Conservation (phyloP, 2,113 vertebrate species). For the Parotia lawesii region DNA sequence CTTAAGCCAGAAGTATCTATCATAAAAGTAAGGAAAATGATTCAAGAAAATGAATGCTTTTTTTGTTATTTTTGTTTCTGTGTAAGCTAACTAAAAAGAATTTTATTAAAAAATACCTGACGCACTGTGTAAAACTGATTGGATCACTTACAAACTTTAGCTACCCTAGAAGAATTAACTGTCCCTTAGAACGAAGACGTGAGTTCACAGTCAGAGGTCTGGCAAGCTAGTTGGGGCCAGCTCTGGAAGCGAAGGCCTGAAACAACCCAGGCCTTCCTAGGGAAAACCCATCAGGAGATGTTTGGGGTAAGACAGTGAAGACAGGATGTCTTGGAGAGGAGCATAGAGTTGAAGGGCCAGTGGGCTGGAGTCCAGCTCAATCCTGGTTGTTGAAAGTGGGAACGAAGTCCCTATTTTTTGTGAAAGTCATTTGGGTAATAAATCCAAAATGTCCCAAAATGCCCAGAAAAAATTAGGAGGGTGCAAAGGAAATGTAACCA, state of each 20-base stretch:
- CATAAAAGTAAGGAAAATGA: neutral
- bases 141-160: neutral
- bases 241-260: neutral
- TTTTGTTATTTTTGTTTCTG: neutral
- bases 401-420: neutral
- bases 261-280: neutral
- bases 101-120: neutral
- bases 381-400: neutral
- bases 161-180: neutral
- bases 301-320: neutral
- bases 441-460: neutral
- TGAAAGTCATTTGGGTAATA: neutral
- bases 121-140: neutral
- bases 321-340: neutral
- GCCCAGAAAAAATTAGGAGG: neutral
- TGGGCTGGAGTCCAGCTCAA: neutral
- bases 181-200: neutral
- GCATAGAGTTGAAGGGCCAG: rapidly evolving
- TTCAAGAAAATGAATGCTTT: neutral
- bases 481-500: neutral
- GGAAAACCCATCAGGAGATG: neutral
- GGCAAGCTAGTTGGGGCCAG: neutral
- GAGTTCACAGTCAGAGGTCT: neutral
- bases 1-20: neutral
- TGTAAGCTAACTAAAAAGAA: neutral